These are phyloP conservation scores for Aphelocoma californica DNA, from an alignment of 2,797 vertebrate genomes.

Conservation along the genomic window DNA sequence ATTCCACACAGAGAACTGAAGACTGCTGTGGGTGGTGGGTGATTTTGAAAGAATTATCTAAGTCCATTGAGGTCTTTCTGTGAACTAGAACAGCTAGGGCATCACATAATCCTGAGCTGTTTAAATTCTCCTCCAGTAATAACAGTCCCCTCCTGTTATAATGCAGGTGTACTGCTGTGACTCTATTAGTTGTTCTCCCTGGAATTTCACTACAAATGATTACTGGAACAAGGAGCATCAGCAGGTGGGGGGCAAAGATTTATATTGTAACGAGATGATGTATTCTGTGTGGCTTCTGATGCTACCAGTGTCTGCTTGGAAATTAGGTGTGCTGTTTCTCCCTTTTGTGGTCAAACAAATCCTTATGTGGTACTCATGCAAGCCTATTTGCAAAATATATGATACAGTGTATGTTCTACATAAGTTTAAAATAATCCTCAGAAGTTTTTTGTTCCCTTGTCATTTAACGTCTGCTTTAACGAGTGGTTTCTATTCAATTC, in stretches of 20 bases:
- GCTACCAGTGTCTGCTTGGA: neutral
- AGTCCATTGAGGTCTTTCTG: constrained; percentile 6
- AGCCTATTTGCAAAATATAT: neutral
- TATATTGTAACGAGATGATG: neutral
- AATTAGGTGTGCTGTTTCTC: neutral
- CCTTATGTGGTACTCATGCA: neutral
- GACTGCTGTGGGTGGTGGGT: neutral
- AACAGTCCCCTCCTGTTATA: constrained; percentile 32
- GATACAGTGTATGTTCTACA: neutral
- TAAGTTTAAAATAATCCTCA: neutral
- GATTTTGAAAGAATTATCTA: constrained; percentile 13
- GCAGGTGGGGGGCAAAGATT: constrained; percentile 16
- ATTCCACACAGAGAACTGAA: neutral
- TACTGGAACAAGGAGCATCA: constrained; percentile 25
- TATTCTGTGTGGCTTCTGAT: neutral
- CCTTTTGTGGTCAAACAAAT: neutral
- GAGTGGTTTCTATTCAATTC: neutral
- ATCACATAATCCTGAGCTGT: constrained; percentile 42
- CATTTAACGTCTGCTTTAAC: neutral
- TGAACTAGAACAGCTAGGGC: neutral
- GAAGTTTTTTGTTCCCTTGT: neutral
- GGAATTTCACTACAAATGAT: constrained; percentile 56
- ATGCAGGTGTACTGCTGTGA: constrained; percentile 48
- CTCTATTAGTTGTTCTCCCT: constrained; percentile 50
- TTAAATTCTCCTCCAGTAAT: constrained; percentile 57